Evolutionary conservation across 1,140 invertebrate species (phyloP), one percentile per base, ranked within the genome.

Genomic region (Apis laboriosa): DNA sequence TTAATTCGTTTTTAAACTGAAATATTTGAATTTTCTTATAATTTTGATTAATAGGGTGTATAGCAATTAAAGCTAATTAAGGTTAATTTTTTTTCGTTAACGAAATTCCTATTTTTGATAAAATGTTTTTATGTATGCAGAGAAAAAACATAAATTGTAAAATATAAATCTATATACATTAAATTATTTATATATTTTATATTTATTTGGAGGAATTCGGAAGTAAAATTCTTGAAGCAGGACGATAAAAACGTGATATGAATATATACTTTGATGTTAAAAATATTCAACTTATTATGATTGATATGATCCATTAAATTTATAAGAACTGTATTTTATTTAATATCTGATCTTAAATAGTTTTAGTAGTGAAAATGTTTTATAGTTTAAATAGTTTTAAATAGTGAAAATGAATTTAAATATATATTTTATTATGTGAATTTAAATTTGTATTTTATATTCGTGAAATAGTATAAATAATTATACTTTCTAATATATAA

Each of bases 201-300:
- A 19, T 72, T 60, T 72, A 80, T 77, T 74, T 64, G 83, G 19
- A 53, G 34, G 81, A 89, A 84, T 87, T 87, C 76, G 76, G 80
- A 90, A 85, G 67, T 84, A 80, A 77, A 71, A 70, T 78, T 86
- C 60, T 61, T 61, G 7, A 49, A 56, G n/a, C 75, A 58, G 34
- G 70, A 24, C 15, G 34, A 67, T 55, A 53, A 43, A 43, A 61
- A 80, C 72, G 75, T 88, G 84, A 88, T 67, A 71, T 34, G 80
- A 83, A 78, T 84, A 74, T 66, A 19, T 17, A 51, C 9, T 43
- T 63, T 34, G 34, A 13, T 51, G 2, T 34, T 82, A 63, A 63
- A 60, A 51, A 21, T 3, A 53, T 58, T 60, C 17, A 2, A 49
- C 49, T 60, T 58, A 55, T 53, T 13, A 13, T 1, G n/a, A 56